Conservation (phyloP, 2,888 invertebrate genomes). For the Ditula angustiorana region DNA sequence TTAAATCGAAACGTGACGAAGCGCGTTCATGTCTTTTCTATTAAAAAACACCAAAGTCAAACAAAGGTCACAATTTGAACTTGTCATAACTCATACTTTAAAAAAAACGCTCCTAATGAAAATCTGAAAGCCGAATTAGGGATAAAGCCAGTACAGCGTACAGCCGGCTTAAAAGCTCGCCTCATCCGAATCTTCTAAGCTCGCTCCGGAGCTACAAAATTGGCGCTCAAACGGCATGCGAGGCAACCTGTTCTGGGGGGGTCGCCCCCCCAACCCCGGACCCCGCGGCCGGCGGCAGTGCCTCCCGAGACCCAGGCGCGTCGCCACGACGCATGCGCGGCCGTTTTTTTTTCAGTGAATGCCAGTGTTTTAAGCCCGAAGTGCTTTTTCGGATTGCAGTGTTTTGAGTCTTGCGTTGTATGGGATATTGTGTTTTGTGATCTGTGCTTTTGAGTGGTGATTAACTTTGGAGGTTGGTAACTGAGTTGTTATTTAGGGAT, state of each 20-base stretch:
- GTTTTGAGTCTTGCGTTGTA: slow-evolving; percentile 43
- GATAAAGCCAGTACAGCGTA: too few species aligned
- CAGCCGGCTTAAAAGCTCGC: slow-evolving; percentile 23
- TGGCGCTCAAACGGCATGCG: slow-evolving; percentile 79
- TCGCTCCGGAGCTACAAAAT: slow-evolving; percentile 72
- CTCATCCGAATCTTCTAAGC: slow-evolving; percentile 53
- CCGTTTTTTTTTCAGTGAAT: slow-evolving; percentile 46
- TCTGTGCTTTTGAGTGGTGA: slow-evolving; percentile 52
- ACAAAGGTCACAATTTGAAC: not conserved
- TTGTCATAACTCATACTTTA: not conserved
- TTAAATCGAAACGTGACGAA: too few species aligned
- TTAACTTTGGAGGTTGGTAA: slow-evolving; percentile 77
- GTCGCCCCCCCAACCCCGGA: slow-evolving; percentile 49
- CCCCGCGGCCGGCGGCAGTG: slow-evolving; percentile 52
- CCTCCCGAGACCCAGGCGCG: slow-evolving; percentile 66
- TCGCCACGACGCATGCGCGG: slow-evolving; percentile 60
- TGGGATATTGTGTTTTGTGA: slow-evolving; percentile 22
- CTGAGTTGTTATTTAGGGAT: not conserved
- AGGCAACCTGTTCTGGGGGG: slow-evolving; percentile 77
- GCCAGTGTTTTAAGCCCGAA: slow-evolving; percentile 48
- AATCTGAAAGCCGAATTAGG: not conserved
- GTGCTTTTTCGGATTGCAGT: slow-evolving; percentile 74
- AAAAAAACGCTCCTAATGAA: not conserved
- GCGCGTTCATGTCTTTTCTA: not conserved
- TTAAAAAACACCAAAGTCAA: not conserved